Evolutionary conservation across 2,797 vertebrate genomes (phyloP).

Genomic region (Threskiornis aethiopicus): DNA sequence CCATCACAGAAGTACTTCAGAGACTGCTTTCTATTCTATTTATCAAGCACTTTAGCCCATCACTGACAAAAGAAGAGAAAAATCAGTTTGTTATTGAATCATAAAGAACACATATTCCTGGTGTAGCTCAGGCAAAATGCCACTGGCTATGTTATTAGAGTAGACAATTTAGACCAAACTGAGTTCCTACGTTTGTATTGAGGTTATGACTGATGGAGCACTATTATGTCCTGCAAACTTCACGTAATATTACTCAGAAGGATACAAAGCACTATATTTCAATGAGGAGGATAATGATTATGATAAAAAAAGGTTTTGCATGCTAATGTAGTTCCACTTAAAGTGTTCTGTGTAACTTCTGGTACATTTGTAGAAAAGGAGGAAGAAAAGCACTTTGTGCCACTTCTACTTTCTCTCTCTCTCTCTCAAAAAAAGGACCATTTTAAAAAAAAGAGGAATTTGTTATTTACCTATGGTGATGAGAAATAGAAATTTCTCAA

Average conservation of each 20-base stretch:
- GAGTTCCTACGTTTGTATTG: background rate
- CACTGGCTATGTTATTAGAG: background rate
- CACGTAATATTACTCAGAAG: background rate
- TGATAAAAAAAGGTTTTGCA: background rate
- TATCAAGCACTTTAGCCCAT: background rate
- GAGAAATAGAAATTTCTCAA: background rate
- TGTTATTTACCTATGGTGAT: background rate
- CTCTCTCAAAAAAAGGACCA: background rate
- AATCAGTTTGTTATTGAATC: background rate
- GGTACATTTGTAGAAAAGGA: background rate
- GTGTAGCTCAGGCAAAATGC: background rate
- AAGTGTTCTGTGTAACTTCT: background rate
- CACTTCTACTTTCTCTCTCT: background rate
- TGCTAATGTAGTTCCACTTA: background rate
- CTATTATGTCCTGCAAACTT: background rate
- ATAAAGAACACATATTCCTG: background rate
- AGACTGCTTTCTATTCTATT: background rate
- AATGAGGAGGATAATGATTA: background rate
- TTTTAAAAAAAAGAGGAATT: background rate
- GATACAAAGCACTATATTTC: background rate
- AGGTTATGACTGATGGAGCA: background rate
- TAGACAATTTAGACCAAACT: background rate
- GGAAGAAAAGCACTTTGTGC: background rate
- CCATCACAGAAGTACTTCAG: background rate
- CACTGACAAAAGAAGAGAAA: background rate